phyloP scores from a whole-genome alignment of 1,140 invertebrate genomes.

The Atopsyche davidsoni region DNA sequence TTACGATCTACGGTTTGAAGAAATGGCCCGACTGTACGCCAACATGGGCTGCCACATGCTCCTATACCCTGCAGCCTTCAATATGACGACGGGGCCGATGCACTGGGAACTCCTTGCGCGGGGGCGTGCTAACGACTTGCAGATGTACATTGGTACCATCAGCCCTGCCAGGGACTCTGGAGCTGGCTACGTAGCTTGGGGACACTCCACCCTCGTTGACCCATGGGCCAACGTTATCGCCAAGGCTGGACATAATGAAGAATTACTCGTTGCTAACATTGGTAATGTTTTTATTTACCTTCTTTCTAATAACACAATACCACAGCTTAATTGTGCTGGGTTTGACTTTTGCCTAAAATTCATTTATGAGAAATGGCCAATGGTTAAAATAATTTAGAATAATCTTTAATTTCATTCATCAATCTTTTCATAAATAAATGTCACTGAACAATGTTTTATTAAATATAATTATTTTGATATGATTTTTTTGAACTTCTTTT shows the following conservation, averaged over 20 bases:
- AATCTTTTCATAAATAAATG: background rate
- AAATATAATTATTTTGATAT: slow-evolving; percentile 3
- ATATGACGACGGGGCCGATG: slow-evolving; percentile 88
- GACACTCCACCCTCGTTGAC: slow-evolving; percentile 77
- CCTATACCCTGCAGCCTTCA: slow-evolving; percentile 91
- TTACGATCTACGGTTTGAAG: slow-evolving; percentile 89
- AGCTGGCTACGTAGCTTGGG: slow-evolving; percentile 81
- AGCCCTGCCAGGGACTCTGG: slow-evolving; percentile 69
- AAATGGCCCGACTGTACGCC: slow-evolving; percentile 80
- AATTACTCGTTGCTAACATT: slow-evolving; percentile 69
- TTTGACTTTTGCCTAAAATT: background rate
- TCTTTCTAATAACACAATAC: background rate
- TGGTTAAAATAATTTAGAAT: background rate
- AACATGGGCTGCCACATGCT: slow-evolving; percentile 74
- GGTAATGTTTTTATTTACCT: slow-evolving; percentile 30
- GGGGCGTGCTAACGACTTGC: slow-evolving; percentile 81
- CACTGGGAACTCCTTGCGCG: slow-evolving; percentile 86
- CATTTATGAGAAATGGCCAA: background rate
- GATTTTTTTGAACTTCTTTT: too few species aligned
- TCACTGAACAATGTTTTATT: slow-evolving; percentile 1
- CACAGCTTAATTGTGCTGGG: background rate
- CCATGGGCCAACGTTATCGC: slow-evolving; percentile 81
- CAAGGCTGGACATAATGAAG: slow-evolving; percentile 64
- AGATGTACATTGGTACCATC: slow-evolving; percentile 67
- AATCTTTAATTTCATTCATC: background rate